Evolutionary conservation across 2,888 invertebrate genomes (phyloP), one percentile per base, ranked within the genome.

Genomic region (Pimpla rufipes): DNA sequence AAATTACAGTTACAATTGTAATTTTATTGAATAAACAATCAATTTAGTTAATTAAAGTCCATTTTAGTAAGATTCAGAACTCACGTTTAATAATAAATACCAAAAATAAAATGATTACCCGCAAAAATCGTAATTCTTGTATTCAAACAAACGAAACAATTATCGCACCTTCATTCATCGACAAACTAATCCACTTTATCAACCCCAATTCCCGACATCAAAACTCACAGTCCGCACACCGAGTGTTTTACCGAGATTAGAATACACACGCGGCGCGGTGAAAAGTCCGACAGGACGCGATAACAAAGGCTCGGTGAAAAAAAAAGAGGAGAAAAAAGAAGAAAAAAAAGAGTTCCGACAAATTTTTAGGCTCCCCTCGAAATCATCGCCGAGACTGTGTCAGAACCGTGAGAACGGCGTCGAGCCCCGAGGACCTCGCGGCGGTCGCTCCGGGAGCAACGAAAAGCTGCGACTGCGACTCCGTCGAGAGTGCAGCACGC

Each of bases 341-440:
- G 23, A 13, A 23, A n/a, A n/a, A 55, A 23, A 23, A 62, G 10
- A 62, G 37, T 8, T 37, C 40, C 62, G 35, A 42, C 66, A 45
- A 66, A 66, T 66, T 42, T n/a, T 66, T 45, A 8, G 45, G n/a
- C 42, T 13, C 45, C 42, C 66, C 23, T 23, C 42, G 21, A 45
- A 66, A 66, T 45, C 66, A 66, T 42, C 13, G 45, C 6, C 50
- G 18, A 37, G 62, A 62, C 40, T 40, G 42, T 18, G 45, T 66
- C 66, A 18, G 66, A 66, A 66, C 76, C 76, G 76, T 76, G 76
- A 76, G 76, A 76, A 76, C 66, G 4, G 1, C 45, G 45, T 29
- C 23, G 66, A 57, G 52, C n/a, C 71, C 55, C 16, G 11, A 42
- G 57, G 71, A 23, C 40, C 57, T 45, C 21, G 2, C 45, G 42